phyloP scores from a whole-genome alignment of 2,113 vertebrate genomes.

The Ascaphus truei region DNA sequence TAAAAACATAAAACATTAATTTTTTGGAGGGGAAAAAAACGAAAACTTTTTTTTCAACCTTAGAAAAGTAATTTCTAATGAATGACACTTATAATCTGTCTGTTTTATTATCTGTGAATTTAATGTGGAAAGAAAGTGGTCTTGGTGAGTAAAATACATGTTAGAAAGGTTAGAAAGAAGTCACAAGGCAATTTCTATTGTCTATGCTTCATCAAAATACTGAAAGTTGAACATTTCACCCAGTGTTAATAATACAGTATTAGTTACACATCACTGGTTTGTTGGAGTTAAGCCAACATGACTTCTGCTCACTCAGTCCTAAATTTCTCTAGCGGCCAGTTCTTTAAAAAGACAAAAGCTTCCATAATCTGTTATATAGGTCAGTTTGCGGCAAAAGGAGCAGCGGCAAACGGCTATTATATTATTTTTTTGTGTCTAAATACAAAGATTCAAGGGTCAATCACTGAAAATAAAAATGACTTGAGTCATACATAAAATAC shows the following conservation, averaged over 20 bases:
- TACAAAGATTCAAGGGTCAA: not conserved
- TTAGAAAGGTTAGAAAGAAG: slow-evolving; percentile 60
- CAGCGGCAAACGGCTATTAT: slow-evolving; percentile 31
- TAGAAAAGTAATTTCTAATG: slow-evolving; percentile 12
- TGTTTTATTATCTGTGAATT: slow-evolving; percentile 43
- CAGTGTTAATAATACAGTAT: slow-evolving; percentile 65
- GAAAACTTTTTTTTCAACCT: slow-evolving; percentile 24
- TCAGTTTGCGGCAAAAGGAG: slow-evolving; percentile 43
- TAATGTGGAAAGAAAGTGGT: slow-evolving; percentile 41
- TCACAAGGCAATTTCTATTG: slow-evolving; percentile 56
- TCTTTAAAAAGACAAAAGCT: slow-evolving; percentile 50
- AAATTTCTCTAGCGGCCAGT: slow-evolving; percentile 45
- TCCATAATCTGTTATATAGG: slow-evolving; percentile 35
- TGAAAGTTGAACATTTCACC: slow-evolving; percentile 60
- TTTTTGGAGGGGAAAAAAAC: slow-evolving; percentile 11
- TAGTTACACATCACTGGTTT: slow-evolving; percentile 60
- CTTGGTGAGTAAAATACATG: slow-evolving; percentile 62
- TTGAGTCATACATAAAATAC: not conserved
- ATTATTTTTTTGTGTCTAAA: slow-evolving; percentile 35
- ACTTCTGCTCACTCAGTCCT: slow-evolving; percentile 47
- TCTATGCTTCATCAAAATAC: slow-evolving; percentile 61
- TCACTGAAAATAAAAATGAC: slow-evolving; percentile 26
- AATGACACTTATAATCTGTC: slow-evolving; percentile 41
- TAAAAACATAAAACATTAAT: not conserved
- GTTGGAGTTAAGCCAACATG: slow-evolving; percentile 52